Evolutionary conservation across 2,113 vertebrate species (phyloP).

Genomic region (Oriolus oriolus): DNA sequence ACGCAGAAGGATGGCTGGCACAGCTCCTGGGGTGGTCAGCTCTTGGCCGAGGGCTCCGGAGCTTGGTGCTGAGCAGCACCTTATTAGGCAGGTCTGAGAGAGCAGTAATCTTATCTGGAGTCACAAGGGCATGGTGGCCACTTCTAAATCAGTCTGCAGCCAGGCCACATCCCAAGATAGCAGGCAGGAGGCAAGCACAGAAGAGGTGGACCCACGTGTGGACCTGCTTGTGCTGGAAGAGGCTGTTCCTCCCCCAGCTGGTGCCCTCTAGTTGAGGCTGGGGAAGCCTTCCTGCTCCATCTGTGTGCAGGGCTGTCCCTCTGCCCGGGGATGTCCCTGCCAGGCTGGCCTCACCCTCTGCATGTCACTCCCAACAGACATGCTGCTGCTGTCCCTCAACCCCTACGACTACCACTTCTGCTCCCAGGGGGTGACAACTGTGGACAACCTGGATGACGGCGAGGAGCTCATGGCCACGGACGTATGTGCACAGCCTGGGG

Average conservation of each 20-base stretch:
- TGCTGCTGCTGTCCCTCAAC: slow-evolving; percentile 91
- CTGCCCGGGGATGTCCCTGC: neutral
- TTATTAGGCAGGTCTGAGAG: slow-evolving; percentile 60
- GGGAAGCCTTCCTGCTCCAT: neutral
- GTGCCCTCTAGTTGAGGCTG: neutral
- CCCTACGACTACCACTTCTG: slow-evolving; percentile 95
- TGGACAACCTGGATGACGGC: slow-evolving; percentile 88
- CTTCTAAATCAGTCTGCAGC: slow-evolving; percentile 63
- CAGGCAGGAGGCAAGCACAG: neutral
- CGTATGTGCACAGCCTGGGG: slow-evolving; percentile 60
- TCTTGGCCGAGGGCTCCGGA: neutral
- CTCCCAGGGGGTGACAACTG: slow-evolving; percentile 88
- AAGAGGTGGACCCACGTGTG: neutral
- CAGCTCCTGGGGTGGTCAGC: neutral
- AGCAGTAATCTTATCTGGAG: slow-evolving; percentile 67
- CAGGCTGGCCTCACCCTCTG: neutral
- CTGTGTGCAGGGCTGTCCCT: neutral
- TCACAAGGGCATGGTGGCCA: slow-evolving; percentile 51
- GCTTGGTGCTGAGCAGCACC: slow-evolving; percentile 19
- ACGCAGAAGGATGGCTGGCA: neutral
- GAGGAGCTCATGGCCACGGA: slow-evolving; percentile 89
- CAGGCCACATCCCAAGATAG: slow-evolving; percentile 57
- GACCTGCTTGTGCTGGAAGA: neutral
- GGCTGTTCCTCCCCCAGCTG: neutral
- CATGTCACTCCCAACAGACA: slow-evolving; percentile 74